Evolutionary conservation across 2,888 invertebrate species (phyloP).

Genomic region (Spicauda simplicius): DNA sequence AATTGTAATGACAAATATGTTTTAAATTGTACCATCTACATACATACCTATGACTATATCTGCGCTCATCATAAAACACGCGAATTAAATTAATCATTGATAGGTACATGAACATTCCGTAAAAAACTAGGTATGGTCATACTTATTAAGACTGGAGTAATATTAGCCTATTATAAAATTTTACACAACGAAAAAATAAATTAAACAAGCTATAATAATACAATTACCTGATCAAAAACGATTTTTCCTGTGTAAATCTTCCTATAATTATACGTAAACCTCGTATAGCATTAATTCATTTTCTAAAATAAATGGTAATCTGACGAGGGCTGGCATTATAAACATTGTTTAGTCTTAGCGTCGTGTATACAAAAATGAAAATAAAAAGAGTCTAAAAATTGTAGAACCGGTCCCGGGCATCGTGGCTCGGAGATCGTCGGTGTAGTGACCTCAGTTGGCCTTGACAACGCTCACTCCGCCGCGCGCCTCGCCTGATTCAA

Average conservation of each 20-base stretch:
- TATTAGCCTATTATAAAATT: not conserved
- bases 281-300: constrained; percentile 35
- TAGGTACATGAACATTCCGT: too few species aligned
- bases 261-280: constrained; percentile 31
- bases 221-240: constrained; percentile 4
- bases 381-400: constrained; percentile 84
- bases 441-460: constrained; percentile 83
- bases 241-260: constrained; percentile 17
- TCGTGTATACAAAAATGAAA: constrained; percentile 84
- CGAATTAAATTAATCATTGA: too few species aligned
- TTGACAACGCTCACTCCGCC: constrained; percentile 81
- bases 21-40: too few species aligned
- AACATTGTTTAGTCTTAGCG: constrained; percentile 83
- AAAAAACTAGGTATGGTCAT: too few species aligned
- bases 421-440: constrained; percentile 81
- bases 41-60: too few species aligned
- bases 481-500: constrained; percentile 74
- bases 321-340: constrained; percentile 75
- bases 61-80: too few species aligned
- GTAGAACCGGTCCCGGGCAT: constrained; percentile 81
- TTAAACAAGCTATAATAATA: constrained; percentile 2
- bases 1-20: too few species aligned
- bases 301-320: constrained; percentile 79
- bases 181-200: constrained; percentile 11
- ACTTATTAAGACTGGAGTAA: too few species aligned